Evolutionary conservation across 2,113 vertebrate genomes (phyloP).

Genomic region (Heloderma charlesbogerti): DNA sequence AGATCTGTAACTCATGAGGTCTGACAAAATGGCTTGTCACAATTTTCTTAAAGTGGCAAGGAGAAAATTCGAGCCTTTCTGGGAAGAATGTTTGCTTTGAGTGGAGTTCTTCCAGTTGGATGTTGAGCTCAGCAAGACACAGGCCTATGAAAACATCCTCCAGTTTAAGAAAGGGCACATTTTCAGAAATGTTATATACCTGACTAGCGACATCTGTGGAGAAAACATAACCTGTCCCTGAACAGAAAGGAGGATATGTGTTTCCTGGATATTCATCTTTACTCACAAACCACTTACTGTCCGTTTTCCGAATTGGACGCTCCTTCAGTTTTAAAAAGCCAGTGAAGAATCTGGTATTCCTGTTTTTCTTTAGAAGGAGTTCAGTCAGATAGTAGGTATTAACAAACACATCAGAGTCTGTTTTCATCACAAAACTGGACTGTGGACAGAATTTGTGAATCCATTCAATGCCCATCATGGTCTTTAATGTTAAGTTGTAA

Average conservation of each 20-base stretch:
- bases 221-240: slow-evolving; percentile 80
- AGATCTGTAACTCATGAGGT: slow-evolving; percentile 58
- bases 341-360: slow-evolving; percentile 69
- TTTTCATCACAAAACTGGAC: slow-evolving; percentile 81
- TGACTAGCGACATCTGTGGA: slow-evolving; percentile 73
- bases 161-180: slow-evolving; percentile 72
- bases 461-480: slow-evolving; percentile 83
- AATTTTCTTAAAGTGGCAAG: slow-evolving; percentile 70
- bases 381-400: slow-evolving; percentile 77
- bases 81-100: slow-evolving; percentile 76
- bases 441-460: slow-evolving; percentile 73
- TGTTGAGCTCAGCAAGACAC: slow-evolving; percentile 74
- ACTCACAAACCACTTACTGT: slow-evolving; percentile 81
- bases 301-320: slow-evolving; percentile 61
- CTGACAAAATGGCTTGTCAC: slow-evolving; percentile 75
- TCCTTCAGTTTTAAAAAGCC: slow-evolving; percentile 77
- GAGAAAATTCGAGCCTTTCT: slow-evolving; percentile 59
- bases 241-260: slow-evolving; percentile 80
- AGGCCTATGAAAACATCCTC: slow-evolving; percentile 85
- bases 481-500: slow-evolving; percentile 82
- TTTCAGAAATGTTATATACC: slow-evolving; percentile 67
- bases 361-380: slow-evolving; percentile 75
- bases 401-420: slow-evolving; percentile 81
- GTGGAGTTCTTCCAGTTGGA: slow-evolving; percentile 72
- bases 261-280: slow-evolving; percentile 65